These are phyloP conservation scores for Caenorhabditis doughertyi DNA, from an alignment of 2,888 invertebrate species.

Conservation along the genomic window DNA sequence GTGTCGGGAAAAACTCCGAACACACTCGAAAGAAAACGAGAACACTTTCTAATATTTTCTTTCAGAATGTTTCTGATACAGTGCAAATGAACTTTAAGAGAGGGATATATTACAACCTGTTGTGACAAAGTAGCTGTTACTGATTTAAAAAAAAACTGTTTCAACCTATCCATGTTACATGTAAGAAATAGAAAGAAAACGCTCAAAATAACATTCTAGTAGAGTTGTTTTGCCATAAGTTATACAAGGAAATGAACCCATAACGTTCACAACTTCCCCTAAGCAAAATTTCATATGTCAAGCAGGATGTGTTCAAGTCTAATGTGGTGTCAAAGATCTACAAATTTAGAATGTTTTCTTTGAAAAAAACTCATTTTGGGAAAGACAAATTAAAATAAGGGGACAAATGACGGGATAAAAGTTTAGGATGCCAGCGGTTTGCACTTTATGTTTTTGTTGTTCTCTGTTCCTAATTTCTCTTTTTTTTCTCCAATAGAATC, in stretches of 20 bases:
- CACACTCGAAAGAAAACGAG: no score
- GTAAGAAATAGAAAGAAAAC: not conserved
- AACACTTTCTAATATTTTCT: no score
- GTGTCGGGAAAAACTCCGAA: no score
- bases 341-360: slow-evolving; percentile 14
- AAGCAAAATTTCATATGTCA: not conserved
- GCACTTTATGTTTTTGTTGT: slow-evolving; percentile 23
- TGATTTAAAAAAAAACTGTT: no score
- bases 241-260: not conserved
- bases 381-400: slow-evolving; percentile 21
- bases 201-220: not conserved
- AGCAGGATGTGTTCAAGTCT: not conserved
- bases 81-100: no score
- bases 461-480: slow-evolving; percentile 9
- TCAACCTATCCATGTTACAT: no score
- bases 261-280: not conserved
- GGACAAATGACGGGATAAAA: slow-evolving; percentile 10
- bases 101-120: no score
- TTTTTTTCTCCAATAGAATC: not conserved
- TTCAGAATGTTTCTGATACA: no score
- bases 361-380: not conserved
- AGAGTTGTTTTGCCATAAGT: no score
- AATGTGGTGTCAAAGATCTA: slow-evolving; percentile 18
- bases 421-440: not conserved
- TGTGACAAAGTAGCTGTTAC: no score